Evolutionary conservation across 2,113 vertebrate species (phyloP).

Genomic region (Struthio camelus): DNA sequence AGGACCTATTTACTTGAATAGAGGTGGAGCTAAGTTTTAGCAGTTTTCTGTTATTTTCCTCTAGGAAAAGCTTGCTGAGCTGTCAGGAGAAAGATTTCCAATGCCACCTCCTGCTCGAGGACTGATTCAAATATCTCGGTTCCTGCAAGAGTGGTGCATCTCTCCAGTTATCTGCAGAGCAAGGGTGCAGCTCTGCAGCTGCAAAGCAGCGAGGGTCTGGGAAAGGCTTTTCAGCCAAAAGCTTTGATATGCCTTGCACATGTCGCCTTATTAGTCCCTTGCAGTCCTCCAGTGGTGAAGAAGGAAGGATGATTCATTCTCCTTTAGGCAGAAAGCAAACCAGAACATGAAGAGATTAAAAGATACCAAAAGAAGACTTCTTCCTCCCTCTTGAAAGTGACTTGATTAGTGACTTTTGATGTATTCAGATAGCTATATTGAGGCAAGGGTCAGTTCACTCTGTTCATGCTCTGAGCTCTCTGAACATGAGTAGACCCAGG

Average conservation of each 20-base stretch:
- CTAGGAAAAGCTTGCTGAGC: not conserved
- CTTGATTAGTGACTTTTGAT: not conserved
- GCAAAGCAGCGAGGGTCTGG: not conserved
- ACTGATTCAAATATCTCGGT: not conserved
- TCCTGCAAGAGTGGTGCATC: not conserved
- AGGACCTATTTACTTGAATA: not conserved
- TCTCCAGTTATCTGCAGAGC: not conserved
- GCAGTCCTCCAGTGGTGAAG: not conserved
- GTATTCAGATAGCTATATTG: not conserved
- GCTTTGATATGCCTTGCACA: not conserved
- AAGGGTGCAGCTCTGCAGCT: not conserved
- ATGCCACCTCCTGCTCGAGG: not conserved
- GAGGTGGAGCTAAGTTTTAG: not conserved
- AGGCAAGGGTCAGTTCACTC: not conserved
- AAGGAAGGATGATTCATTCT: not conserved
- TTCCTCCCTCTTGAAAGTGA: not conserved
- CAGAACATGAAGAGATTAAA: not conserved
- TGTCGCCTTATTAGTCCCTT: not conserved
- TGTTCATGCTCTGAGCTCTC: not conserved
- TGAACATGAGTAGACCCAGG: not conserved
- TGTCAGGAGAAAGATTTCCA: not conserved
- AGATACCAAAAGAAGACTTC: not conserved
- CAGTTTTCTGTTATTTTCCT: not conserved
- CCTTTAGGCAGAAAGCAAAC: not conserved
- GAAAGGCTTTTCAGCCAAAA: not conserved